phyloP scores from a whole-genome alignment of 2,888 invertebrate species.

The Mycalesis mineus region DNA sequence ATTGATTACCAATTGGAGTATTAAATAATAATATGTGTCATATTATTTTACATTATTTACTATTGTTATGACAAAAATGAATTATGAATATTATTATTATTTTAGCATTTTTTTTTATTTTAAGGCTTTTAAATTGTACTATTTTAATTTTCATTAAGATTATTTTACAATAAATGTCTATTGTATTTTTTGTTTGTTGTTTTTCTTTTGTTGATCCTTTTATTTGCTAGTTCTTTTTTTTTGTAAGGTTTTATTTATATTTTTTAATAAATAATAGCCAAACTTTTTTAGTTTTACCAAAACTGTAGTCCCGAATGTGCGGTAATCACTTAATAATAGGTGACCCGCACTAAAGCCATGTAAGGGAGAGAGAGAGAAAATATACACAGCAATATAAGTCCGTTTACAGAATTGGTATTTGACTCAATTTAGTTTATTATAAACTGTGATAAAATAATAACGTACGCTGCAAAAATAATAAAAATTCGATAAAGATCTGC shows the following conservation, averaged over 20 bases:
- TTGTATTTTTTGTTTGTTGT: conserved; percentile 20
- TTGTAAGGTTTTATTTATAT: conserved; percentile 4
- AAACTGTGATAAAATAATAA: no score
- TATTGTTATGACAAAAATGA: conserved; percentile 11
- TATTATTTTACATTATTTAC: conserved; percentile 20
- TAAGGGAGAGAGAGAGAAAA: no score
- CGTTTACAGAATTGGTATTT: no score
- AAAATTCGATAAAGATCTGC: no score
- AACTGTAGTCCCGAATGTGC: no score
- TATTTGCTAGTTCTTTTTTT: conserved; percentile 21
- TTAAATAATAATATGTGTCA: conserved; percentile 11
- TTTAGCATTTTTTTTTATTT: conserved; percentile 26
- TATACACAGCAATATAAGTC: no score
- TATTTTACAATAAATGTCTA: conserved; percentile 35
- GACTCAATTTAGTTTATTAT: no score
- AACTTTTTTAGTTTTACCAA: no score
- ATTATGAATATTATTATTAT: conserved; percentile 4
- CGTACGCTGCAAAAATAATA: no score
- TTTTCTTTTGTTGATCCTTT: conserved; percentile 18
- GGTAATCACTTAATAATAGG: no score
- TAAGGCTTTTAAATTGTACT: conserved; percentile 37
- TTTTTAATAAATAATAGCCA: no score
- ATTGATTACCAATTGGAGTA: conserved; percentile 22
- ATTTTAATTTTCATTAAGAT: conserved; percentile 47
- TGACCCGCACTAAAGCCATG: no score